These are phyloP conservation scores for Dallia pectoralis DNA, from an alignment of 2,797 vertebrate species.

Conservation along the genomic window DNA sequence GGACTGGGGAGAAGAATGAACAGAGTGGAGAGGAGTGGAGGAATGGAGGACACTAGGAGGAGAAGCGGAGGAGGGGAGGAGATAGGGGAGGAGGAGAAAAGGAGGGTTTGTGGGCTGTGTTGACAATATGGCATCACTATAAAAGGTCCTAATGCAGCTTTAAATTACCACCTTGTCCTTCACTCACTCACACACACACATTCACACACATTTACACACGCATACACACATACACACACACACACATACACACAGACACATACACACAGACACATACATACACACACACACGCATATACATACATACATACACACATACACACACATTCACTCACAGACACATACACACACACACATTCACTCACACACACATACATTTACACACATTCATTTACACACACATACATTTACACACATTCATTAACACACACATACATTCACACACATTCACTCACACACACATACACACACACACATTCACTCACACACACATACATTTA, in stretches of 20 bases:
- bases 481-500: not conserved
- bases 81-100: constrained; percentile 49
- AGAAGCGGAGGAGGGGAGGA: constrained; percentile 47
- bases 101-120: constrained; percentile 67
- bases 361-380: not conserved
- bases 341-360: not conserved
- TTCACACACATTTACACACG: constrained; percentile 18
- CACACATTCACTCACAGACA: not conserved
- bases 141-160: constrained; percentile 75
- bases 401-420: too few species aligned
- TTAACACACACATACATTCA: not conserved
- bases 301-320: not conserved
- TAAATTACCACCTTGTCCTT: constrained; percentile 64
- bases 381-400: not conserved
- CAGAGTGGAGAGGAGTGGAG: constrained; percentile 48
- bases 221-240: not conserved
- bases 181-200: constrained; percentile 33
- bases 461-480: not conserved
- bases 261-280: not conserved
- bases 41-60: constrained; percentile 36
- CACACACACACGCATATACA: not conserved
- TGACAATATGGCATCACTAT: constrained; percentile 75
- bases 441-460: too few species aligned
- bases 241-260: not conserved
- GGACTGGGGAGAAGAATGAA: constrained; percentile 39